Evolutionary conservation across 2,113 vertebrate genomes (phyloP), one percentile per base, ranked within the genome.

Genomic region (Channa argus): DNA sequence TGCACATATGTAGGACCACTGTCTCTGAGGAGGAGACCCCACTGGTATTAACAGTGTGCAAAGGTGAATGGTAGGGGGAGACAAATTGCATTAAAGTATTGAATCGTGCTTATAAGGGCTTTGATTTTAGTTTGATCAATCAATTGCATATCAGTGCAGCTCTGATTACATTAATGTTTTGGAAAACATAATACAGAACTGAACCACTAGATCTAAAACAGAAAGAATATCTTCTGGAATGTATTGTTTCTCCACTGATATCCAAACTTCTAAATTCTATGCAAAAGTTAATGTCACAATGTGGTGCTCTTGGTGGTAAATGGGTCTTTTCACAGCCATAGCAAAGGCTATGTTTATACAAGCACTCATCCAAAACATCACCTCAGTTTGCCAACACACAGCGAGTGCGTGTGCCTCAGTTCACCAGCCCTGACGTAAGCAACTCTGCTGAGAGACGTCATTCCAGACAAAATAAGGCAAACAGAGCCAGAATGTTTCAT

Each of bases 401-500:
- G 76, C 15, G 51, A 80, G 65, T 63, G 68, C 41, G 38, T 66
- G 63, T 47, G 63, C 68, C 63, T 80, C 63, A n/a, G 56, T 51
- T 60, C 2, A 2, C 8, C 6, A 39, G 54, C 74, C 86, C 76
- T 89, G 90, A 92, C 84, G 89, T 82, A 8, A 83, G 68, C 79
- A 33, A 14, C 77, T 71, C 70, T 58, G 65, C 79, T 8, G 11
- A 62, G 71, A 73, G 61, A 88, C 88, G 87, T 90, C 90, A 92
- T 56, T 46, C 39, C 71, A 58, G 53, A 12, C 71, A 58, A 53
- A 12, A 46, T 84, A 47, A 70, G 38, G 60, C 55, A 58, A 41
- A 43, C 34, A 3, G 67, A 67, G 60, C 62, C 45, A 38, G 45
- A 43, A 69, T 11, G 54, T 50, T 76, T 66, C 59, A 34, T 68